Conservation (phyloP, 1,140 invertebrate species). For the Rhizoglyphus robini region DNA sequence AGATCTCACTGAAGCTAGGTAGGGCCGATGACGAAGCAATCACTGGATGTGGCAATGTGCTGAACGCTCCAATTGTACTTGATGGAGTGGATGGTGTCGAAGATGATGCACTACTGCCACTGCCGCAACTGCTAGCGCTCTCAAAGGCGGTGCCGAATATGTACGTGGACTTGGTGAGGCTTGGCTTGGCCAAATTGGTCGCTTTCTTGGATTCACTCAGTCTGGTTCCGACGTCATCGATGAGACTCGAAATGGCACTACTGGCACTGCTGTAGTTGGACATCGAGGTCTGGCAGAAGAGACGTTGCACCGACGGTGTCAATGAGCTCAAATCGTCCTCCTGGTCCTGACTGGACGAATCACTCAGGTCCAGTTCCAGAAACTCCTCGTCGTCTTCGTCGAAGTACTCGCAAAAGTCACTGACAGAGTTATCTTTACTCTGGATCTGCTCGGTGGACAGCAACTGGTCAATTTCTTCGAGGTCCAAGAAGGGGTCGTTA, state of each 20-base stretch:
- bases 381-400: background rate
- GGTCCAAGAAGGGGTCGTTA: background rate
- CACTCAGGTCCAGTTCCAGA: background rate
- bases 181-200: background rate
- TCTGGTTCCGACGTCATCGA: background rate
- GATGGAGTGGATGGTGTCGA: slow-evolving; percentile 1
- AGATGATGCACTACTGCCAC: background rate
- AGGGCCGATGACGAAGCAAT: slow-evolving; percentile 44
- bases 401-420: background rate
- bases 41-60: background rate
- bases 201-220: background rate
- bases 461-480: background rate
- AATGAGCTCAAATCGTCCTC: slow-evolving; percentile 1
- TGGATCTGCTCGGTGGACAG: background rate
- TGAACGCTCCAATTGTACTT: background rate
- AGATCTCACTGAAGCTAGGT: slow-evolving; percentile 72
- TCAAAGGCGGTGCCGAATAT: background rate
- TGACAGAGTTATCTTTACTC: background rate
- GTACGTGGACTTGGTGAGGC: background rate
- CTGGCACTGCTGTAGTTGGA: background rate
- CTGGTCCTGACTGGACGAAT: background rate
- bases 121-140: background rate
- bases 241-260: background rate
- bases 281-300: background rate
- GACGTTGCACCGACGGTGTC: slow-evolving; percentile 1